Evolutionary conservation across 92 coral and sea anemone species (phyloP).

Genomic region (Nematostella vectensis): DNA sequence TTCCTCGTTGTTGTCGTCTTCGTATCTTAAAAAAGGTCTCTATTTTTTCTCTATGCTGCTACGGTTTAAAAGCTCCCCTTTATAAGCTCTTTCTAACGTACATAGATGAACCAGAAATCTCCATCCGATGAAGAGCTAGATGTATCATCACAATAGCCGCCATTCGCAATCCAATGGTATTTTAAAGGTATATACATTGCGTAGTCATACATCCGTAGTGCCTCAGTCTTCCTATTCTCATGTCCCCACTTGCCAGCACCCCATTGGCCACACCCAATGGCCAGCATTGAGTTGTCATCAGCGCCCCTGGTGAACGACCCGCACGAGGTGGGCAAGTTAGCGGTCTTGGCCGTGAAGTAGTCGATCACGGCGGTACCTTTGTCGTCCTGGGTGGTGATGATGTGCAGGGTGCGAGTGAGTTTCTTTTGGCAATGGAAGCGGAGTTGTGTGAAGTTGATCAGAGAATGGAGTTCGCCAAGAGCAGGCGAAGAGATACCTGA

Average conservation of each 20-base stretch:
- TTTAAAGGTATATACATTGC: neutral
- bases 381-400: too few relatives aligned
- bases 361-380: conserved; percentile 9
- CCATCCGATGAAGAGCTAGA: too few relatives aligned
- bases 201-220: conserved; percentile 6
- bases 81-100: too few relatives aligned
- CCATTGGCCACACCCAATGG: conserved; percentile 4
- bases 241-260: conserved; percentile 6
- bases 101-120: too few relatives aligned
- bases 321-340: conserved; percentile 3
- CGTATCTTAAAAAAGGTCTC: too few relatives aligned
- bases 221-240: neutral
- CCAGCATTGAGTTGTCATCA: conserved; percentile 14
- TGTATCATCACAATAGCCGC: too few relatives aligned
- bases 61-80: too few relatives aligned
- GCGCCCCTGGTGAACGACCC: conserved; percentile 11
- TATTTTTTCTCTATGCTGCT: too few relatives aligned
- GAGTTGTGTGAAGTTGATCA: conserved; percentile 4
- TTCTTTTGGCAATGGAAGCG: conserved; percentile 5
- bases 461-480: conserved; percentile 6
- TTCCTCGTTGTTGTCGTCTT: too few relatives aligned
- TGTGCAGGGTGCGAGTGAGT: conserved; percentile 7
- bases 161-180: conserved; percentile 11
- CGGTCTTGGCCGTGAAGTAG: conserved; percentile 10
- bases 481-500: conserved; percentile 10